Percentiles rank a stretch among this genome's conserved stretches.
Evolutionary conservation across 2,113 vertebrate genomes (phyloP).

Genomic region (Salvelinus sp.): DNA sequence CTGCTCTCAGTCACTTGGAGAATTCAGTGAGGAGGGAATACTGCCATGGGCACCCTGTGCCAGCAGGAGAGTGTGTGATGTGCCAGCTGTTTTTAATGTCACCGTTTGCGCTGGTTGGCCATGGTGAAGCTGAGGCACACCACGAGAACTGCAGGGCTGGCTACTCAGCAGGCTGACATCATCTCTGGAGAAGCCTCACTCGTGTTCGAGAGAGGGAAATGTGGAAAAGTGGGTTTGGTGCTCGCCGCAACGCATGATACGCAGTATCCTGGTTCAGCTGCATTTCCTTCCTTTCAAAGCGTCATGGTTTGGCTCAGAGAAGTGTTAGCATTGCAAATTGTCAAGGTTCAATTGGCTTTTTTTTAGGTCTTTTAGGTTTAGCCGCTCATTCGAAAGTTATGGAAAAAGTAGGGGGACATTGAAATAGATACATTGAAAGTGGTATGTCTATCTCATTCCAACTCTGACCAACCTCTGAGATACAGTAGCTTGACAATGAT

Average conservation of each 20-base stretch:
- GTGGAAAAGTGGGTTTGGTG: constrained; percentile 20
- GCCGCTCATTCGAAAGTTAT: neutral
- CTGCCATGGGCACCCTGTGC: neutral
- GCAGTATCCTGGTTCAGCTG: constrained; percentile 6
- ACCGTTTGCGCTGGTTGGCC: neutral
- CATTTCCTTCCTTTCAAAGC: constrained; percentile 2
- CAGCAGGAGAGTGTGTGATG: neutral
- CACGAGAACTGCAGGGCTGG: neutral
- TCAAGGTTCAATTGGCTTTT: neutral
- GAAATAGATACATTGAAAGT: neutral
- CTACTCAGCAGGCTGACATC: constrained; percentile 25
- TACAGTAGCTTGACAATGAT: constrained; percentile 18
- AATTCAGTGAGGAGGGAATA: neutral
- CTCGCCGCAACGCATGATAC: constrained; percentile 21
- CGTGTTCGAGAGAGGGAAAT: constrained; percentile 5
- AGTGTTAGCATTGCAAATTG: constrained; percentile 2
- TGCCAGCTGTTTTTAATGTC: neutral
- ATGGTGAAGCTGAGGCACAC: neutral
- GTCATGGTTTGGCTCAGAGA: constrained; percentile 8
- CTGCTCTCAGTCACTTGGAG: neutral
- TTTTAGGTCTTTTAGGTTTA: neutral
- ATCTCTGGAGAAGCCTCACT: constrained; percentile 37
- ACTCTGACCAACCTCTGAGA: neutral
- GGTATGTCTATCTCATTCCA: neutral
- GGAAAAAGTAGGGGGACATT: neutral